These are phyloP conservation scores for Crenuchus spilurus DNA, from an alignment of 2,797 vertebrate species.

Conservation along the genomic window DNA sequence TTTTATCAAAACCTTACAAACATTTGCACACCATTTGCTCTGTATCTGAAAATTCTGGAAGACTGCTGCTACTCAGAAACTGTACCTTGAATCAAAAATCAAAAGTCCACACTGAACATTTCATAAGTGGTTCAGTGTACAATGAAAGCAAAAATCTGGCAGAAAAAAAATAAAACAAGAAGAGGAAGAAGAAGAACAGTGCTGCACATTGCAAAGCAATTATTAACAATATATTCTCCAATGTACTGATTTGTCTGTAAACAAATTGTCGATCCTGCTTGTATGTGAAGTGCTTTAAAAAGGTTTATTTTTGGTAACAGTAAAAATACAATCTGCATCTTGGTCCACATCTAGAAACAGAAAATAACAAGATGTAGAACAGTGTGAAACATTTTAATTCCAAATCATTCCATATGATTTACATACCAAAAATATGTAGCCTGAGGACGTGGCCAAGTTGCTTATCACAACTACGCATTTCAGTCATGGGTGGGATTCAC, in stretches of 20 bases:
- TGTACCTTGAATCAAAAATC: too few species aligned
- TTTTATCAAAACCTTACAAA: too few species aligned
- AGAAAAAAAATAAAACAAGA: too few species aligned
- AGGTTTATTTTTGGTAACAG: conserved; percentile 19
- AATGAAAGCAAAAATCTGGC: too few species aligned
- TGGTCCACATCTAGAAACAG: conserved; percentile 53
- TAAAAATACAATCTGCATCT: conserved; percentile 53
- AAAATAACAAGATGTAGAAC: conserved; percentile 70
- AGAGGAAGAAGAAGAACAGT: neutral
- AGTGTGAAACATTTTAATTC: conserved; percentile 67
- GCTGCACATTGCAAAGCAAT: neutral
- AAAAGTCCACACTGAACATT: too few species aligned
- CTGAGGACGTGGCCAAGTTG: conserved; percentile 68
- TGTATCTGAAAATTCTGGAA: too few species aligned
- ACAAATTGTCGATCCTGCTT: neutral
- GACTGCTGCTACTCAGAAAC: too few species aligned
- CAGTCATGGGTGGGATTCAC: neutral
- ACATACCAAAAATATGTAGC: conserved; percentile 39
- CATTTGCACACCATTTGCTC: too few species aligned
- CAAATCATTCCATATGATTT: conserved; percentile 71
- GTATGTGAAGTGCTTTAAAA: neutral
- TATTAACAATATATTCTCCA: neutral
- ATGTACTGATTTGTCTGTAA: neutral
- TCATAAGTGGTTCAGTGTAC: too few species aligned
- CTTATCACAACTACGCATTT: neutral